Conservation (phyloP, 2,797 vertebrate genomes). For the Nasua narica region DNA sequence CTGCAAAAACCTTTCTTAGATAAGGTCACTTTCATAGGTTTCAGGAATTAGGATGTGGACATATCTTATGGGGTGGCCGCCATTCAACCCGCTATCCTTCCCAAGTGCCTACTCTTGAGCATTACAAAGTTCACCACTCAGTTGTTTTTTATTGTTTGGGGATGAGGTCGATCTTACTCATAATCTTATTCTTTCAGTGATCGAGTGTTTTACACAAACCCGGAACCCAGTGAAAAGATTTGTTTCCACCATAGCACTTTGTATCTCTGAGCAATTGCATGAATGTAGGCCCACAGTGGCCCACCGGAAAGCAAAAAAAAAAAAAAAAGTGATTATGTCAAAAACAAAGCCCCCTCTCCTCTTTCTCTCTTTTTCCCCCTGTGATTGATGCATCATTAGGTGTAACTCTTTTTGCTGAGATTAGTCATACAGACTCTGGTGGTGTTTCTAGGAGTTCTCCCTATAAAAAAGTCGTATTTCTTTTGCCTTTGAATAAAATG, state of each 20-base stretch:
- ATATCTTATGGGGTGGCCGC: background rate
- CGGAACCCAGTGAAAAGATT: background rate
- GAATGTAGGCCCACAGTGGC: background rate
- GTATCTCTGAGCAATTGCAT: background rate
- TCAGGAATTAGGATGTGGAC: background rate
- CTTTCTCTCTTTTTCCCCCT: background rate
- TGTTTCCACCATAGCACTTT: background rate
- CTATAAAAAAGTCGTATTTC: background rate
- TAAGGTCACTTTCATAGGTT: background rate
- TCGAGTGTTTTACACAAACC: background rate
- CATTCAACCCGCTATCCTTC: background rate
- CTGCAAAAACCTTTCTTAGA: background rate
- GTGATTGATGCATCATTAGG: background rate
- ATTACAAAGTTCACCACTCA: background rate
- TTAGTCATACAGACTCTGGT: background rate
- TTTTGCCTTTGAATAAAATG: constrained; percentile 30
- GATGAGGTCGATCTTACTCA: background rate
- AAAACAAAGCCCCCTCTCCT: background rate
- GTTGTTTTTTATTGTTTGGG: background rate
- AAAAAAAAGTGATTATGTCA: background rate
- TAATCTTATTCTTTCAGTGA: background rate
- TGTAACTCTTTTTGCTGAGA: background rate
- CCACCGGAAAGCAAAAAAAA: background rate
- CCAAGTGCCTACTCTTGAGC: background rate
- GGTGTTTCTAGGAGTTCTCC: background rate